These are phyloP conservation scores for Eulemur albifrons DNA, from an alignment of 2,797 vertebrate genomes.

Conservation along the genomic window DNA sequence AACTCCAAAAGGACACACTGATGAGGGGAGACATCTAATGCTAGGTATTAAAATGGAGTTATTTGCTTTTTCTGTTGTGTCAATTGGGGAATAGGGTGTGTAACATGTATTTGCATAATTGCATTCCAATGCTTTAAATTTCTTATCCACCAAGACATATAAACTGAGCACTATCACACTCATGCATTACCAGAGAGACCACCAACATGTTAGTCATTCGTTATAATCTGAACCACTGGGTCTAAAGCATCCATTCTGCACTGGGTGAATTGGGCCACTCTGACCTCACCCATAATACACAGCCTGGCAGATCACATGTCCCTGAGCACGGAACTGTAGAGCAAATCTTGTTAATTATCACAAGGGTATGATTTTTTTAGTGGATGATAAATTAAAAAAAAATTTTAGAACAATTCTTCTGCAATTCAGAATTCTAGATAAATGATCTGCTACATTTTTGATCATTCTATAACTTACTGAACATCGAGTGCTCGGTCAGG, in stretches of 20 bases:
- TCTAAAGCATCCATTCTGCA: conserved; percentile 45
- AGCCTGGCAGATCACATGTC: conserved; percentile 25
- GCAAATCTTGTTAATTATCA: conserved; percentile 43
- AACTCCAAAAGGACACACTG: conserved; percentile 29
- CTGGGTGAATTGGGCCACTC: neutral
- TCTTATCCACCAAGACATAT: conserved; percentile 45
- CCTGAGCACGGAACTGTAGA: conserved; percentile 28
- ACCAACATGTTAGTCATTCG: conserved; percentile 48
- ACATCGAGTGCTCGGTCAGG: conserved; percentile 34
- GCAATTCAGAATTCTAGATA: conserved; percentile 40
- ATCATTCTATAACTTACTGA: conserved; percentile 42
- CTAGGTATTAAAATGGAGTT: conserved; percentile 34
- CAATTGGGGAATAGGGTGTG: conserved; percentile 11
- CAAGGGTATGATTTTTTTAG: neutral
- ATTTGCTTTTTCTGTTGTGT: conserved; percentile 30
- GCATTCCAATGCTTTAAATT: neutral
- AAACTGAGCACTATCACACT: conserved; percentile 20
- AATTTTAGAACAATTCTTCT: conserved; percentile 43
- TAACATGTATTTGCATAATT: neutral
- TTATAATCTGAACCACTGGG: conserved; percentile 34
- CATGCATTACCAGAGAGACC: conserved; percentile 46
- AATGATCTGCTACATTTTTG: conserved; percentile 28
- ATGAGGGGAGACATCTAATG: neutral
- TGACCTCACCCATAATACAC: conserved; percentile 50
- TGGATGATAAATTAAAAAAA: neutral